A percentile compares a stretch with the other conserved stretches of the same genome.
Evolutionary conservation across 2,797 vertebrate species (phyloP).

Genomic region (Melanotaenia nigrans): DNA sequence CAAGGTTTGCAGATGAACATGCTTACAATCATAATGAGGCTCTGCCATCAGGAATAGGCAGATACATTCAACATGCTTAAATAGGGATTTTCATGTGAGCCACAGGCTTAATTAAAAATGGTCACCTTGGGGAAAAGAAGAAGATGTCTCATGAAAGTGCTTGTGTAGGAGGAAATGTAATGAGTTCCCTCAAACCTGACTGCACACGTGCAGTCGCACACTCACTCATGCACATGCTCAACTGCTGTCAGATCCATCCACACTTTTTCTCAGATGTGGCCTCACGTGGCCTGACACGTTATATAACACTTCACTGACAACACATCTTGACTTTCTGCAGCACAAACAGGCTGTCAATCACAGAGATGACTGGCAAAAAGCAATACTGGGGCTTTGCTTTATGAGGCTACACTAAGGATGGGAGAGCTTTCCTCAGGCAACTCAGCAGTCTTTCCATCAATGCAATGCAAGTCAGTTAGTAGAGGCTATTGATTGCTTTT

Average conservation of each 20-base stretch:
- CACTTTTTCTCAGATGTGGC: slow-evolving; percentile 9
- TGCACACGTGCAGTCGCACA: slow-evolving; percentile 11
- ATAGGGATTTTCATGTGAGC: slow-evolving; percentile 42
- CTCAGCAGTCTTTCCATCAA: slow-evolving; percentile 4
- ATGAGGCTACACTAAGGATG: slow-evolving; percentile 13
- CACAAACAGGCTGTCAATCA: slow-evolving; percentile 61
- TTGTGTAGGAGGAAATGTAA: slow-evolving; percentile 46
- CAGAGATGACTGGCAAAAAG: slow-evolving; percentile 18
- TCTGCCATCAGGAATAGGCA: slow-evolving; percentile 45
- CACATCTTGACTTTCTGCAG: slow-evolving; percentile 36
- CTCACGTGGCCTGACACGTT: slow-evolving; percentile 30
- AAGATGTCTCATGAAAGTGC: slow-evolving; percentile 34
- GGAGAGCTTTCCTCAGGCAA: slow-evolving; percentile 3
- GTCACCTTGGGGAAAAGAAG: slow-evolving; percentile 35
- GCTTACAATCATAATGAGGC: slow-evolving; percentile 65
- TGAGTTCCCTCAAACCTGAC: slow-evolving; percentile 22
- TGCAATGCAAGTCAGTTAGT: slow-evolving; percentile 13
- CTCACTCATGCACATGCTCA: not conserved
- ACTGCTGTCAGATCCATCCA: slow-evolving; percentile 10
- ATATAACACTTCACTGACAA: slow-evolving; percentile 35
- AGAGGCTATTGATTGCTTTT: slow-evolving; percentile 18
- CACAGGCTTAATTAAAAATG: slow-evolving; percentile 58
- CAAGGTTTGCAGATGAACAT: slow-evolving; percentile 43
- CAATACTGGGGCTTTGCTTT: slow-evolving; percentile 14
- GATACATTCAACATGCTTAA: slow-evolving; percentile 68